These are phyloP conservation scores for Microplitis mediator DNA, from an alignment of 1,140 invertebrate genomes.

Conservation along the genomic window DNA sequence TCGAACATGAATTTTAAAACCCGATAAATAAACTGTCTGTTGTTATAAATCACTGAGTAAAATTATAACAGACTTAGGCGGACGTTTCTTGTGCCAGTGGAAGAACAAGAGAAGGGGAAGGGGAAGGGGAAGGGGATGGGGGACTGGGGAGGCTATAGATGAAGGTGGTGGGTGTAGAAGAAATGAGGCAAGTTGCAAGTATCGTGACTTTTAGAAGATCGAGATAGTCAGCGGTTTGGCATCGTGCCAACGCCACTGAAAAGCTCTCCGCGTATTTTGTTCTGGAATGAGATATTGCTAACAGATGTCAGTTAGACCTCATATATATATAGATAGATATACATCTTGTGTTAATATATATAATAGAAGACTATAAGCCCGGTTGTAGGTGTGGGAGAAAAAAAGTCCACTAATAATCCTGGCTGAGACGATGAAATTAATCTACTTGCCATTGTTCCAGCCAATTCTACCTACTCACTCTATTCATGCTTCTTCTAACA, in stretches of 20 bases:
- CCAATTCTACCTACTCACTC: not conserved
- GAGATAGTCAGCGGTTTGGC: slow-evolving; percentile 25
- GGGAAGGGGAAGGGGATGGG: too few relatives aligned
- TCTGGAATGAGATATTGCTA: slow-evolving; percentile 38
- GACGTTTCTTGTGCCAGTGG: not conserved
- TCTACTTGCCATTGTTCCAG: not conserved
- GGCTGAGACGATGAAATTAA: not conserved
- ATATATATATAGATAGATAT: not conserved
- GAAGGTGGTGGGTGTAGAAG: not conserved
- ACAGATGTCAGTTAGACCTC: slow-evolving; percentile 31
- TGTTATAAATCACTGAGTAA: slow-evolving; percentile 5
- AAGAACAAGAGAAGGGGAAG: not conserved
- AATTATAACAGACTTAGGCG: not conserved
- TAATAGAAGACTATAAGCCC: not conserved
- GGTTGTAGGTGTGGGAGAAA: not conserved
- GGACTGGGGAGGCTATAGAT: not conserved
- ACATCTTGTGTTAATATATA: not conserved
- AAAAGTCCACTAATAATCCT: not conserved
- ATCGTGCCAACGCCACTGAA: slow-evolving; percentile 14
- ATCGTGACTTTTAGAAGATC: slow-evolving; percentile 12
- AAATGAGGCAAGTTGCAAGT: not conserved
- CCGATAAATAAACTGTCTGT: not conserved
- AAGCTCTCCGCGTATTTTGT: slow-evolving; percentile 34
- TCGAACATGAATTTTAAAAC: not conserved
- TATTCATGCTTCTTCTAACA: too few relatives aligned